A percentile compares a stretch with the other conserved stretches of the same genome.
Conservation (phyloP, 2,113 vertebrate genomes). For the Spheniscus mendiculus region DNA sequence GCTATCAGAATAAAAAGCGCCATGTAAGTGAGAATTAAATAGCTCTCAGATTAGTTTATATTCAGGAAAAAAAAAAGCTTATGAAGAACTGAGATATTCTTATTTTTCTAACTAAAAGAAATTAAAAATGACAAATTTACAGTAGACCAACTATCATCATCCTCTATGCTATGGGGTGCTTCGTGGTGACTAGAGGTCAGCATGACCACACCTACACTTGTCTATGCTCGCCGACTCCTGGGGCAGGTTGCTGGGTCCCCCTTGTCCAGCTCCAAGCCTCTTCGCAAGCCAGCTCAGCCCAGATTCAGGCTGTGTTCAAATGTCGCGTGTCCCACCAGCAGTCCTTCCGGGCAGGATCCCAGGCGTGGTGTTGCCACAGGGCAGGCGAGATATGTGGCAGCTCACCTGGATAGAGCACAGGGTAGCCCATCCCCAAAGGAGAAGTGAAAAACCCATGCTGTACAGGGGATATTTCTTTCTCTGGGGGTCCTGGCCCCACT, state of each 20-base stretch:
- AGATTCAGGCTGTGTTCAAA: neutral
- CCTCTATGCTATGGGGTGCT: neutral
- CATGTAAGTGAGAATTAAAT: neutral
- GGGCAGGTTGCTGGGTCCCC: neutral
- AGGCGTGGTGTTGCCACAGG: fast-evolving
- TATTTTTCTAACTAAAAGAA: neutral
- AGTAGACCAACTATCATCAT: neutral
- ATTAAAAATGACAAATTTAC: neutral
- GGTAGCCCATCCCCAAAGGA: neutral
- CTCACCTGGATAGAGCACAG: neutral
- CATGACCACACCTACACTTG: neutral
- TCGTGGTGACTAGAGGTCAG: neutral
- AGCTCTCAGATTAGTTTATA: neutral
- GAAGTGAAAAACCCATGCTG: neutral
- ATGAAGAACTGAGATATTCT: neutral
- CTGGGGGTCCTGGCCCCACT: neutral
- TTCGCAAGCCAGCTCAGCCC: neutral
- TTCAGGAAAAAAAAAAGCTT: fast-evolving
- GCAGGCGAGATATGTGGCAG: neutral
- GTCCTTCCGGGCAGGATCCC: fast-evolving
- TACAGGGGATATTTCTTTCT: neutral
- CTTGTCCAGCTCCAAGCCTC: neutral
- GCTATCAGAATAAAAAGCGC: neutral
- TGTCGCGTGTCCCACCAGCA: neutral
- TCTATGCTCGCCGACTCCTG: fast-evolving